Percentiles rank a stretch among this genome's conserved stretches.
Conservation (phyloP, 1,140 invertebrate species). For the Neodiprion fabricii region DNA sequence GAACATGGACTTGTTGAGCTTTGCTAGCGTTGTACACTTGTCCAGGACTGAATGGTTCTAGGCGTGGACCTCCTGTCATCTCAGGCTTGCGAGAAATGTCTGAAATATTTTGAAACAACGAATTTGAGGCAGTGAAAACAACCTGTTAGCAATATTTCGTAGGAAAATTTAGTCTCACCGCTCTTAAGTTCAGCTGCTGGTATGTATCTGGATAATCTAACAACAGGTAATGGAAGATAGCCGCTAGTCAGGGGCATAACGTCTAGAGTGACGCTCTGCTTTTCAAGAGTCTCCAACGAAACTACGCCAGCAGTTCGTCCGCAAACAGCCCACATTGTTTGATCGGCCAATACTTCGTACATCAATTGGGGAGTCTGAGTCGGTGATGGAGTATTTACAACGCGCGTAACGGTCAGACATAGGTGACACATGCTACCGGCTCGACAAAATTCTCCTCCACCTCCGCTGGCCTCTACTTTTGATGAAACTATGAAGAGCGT, state of each 20-base stretch:
- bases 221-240: constrained; percentile 85
- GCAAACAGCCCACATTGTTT: constrained; percentile 91
- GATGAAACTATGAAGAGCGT: constrained; percentile 86
- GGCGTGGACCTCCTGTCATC: constrained; percentile 64
- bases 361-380: constrained; percentile 73
- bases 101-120: constrained; percentile 36
- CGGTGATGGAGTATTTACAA: constrained; percentile 50
- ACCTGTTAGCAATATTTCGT: constrained; percentile 4
- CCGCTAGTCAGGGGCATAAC: constrained; percentile 91
- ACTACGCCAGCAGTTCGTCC: constrained; percentile 87
- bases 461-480: constrained; percentile 79
- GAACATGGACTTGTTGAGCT: constrained; percentile 86
- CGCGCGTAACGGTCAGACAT: constrained; percentile 74
- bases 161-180: constrained; percentile 55
- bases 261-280: constrained; percentile 81
- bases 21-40: constrained; percentile 90
- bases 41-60: constrained; percentile 84
- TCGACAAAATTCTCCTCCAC: constrained; percentile 87
- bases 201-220: constrained; percentile 91
- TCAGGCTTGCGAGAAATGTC: constrained; percentile 50
- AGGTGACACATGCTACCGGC: constrained; percentile 88
- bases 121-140: constrained; percentile 28
- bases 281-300: constrained; percentile 74
- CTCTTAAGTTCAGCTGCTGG: constrained; percentile 74
- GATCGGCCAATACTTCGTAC: constrained; percentile 92